Base-by-base conservation (phyloP, 1,140 invertebrate species). In the Mylabris phalerata region DNA sequence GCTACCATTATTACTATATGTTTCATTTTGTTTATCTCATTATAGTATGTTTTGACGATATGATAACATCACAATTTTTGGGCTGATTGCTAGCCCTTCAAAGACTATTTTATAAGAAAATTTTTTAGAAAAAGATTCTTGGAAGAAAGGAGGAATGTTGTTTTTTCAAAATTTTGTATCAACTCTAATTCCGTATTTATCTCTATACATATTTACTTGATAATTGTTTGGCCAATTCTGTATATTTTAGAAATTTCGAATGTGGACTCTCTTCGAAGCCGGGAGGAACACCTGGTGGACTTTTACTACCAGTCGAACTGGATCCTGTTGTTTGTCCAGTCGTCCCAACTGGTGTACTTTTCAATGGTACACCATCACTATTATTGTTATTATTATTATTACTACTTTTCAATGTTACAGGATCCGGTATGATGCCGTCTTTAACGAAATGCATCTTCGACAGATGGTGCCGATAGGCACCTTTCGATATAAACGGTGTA, bases 371-470 rank as follows among this genome's bases (percentile, higher is more conserved):
- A 1, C 66, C 57, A 5, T 43, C 50, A 45, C 65, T 59, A 26
- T 75, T 75, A 5, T 5, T 3, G 41, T 43, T 48, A 45, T 64
- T 59, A 26, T 64, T 59, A 26, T 75, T 75, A 5, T 5, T 3
- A 9, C 9, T 4, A 57, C 75, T 77, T 6, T 82, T 83, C 50
- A 84, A 77, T 2, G 80, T 79, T 19, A 87, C 75, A 0, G 85
- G 83, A 66, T 87, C 88, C 3, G 86, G 87, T 60, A 87, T 84
- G 13, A 89, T 86, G 9, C 89, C 90, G 65, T 96, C 93, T 73
- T 96, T 97, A 26, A 96, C 90, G 69, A 97, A 93, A 76, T 98
- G 94, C 86, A 95, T 95, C 72, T 97, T 95, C 49, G 93, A 95
- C 56, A 98, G 76, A 70, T 98, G 95, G 75, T 97, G 94, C 65